Conservation (phyloP, 2,113 vertebrate genomes). For the Mustela lutreola region DNA sequence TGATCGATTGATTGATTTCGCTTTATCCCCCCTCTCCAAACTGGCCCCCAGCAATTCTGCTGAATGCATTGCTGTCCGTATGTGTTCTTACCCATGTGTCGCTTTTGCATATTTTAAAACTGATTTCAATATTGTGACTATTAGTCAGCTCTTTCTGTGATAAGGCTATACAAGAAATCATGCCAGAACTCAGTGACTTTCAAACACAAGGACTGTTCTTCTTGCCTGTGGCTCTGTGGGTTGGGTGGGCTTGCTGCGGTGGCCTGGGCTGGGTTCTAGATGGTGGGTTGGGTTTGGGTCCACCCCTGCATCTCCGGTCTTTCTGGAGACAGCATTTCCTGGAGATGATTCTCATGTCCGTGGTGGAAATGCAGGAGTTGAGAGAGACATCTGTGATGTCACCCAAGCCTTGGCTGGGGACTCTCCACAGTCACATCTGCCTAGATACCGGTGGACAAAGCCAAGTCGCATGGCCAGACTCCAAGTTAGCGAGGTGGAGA, state of each 20-base stretch:
- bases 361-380: not conserved
- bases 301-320: rapidly evolving
- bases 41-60: not conserved
- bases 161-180: not conserved
- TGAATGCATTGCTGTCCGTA: not conserved
- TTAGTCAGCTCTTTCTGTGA: not conserved
- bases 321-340: no score
- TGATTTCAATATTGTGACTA: not conserved
- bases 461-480: not conserved
- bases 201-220: not conserved
- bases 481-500: not conserved
- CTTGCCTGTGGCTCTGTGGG: not conserved
- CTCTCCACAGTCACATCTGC: not conserved
- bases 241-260: not conserved
- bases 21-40: not conserved
- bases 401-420: no score
- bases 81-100: not conserved
- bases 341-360: not conserved
- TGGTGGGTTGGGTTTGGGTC: not conserved
- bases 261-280: not conserved
- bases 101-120: not conserved
- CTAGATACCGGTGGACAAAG: not conserved
- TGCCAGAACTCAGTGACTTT: not conserved
- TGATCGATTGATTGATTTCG: not conserved
- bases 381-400: not conserved